phyloP scores from a whole-genome alignment of 2,888 invertebrate species.

The Lasioglossum zephyrum region DNA sequence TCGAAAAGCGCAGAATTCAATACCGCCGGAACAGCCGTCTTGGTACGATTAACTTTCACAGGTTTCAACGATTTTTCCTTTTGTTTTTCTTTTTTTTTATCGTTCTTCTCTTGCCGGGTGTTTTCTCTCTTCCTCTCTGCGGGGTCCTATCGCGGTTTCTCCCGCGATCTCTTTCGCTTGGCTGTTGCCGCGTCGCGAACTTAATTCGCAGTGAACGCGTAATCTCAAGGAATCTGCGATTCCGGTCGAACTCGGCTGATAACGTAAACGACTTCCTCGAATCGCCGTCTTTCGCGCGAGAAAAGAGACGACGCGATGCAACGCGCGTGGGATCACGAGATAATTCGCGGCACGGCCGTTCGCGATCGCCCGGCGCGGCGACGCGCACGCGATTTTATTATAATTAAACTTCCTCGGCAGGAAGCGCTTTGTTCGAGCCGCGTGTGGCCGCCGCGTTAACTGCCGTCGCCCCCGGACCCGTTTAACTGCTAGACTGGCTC shows the following conservation, averaged over 20 bases:
- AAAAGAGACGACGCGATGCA: constrained; percentile 20
- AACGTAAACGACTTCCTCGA: constrained; percentile 45
- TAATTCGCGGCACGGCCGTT: constrained; percentile 46
- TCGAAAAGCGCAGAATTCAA: neutral
- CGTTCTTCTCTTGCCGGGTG: neutral
- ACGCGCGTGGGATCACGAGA: constrained; percentile 46
- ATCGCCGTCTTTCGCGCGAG: neutral
- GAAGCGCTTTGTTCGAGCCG: constrained; percentile 53
- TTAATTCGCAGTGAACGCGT: neutral
- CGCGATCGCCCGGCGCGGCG: constrained; percentile 40
- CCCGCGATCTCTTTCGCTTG: neutral
- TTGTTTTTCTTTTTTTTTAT: too few relatives aligned
- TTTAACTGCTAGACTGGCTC: neutral
- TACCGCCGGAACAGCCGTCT: neutral
- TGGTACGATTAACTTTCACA: neutral
- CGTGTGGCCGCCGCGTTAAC: constrained; percentile 13
- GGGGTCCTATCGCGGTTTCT: neutral
- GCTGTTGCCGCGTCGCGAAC: neutral
- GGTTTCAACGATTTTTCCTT: neutral
- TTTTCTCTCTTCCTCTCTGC: neutral
- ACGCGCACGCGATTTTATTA: constrained; percentile 65
- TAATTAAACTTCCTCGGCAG: constrained; percentile 68
- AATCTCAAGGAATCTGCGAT: neutral
- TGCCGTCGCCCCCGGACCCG: neutral
- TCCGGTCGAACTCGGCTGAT: constrained; percentile 24